Conservation (phyloP, 2,888 invertebrate genomes). For the Omphaloscelis lunosa region DNA sequence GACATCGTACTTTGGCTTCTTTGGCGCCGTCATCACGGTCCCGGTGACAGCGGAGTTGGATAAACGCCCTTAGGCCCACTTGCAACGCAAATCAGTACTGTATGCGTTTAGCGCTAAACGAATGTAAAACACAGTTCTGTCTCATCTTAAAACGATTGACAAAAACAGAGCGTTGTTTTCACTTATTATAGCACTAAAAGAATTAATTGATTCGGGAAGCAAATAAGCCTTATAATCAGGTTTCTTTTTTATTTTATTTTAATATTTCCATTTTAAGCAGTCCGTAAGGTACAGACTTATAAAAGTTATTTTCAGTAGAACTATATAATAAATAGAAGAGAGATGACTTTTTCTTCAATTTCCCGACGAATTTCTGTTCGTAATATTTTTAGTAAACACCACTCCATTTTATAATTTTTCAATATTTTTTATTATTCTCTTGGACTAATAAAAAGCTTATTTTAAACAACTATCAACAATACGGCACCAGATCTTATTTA, state of each 20-base stretch:
- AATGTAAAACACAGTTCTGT: background rate
- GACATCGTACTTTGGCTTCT: no score
- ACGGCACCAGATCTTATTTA: conserved; percentile 61
- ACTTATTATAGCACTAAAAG: background rate
- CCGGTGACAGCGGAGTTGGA: background rate
- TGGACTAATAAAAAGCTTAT: conserved; percentile 45
- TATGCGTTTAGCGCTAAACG: background rate
- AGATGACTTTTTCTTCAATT: background rate
- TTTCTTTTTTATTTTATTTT: background rate
- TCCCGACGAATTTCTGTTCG: background rate
- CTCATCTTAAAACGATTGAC: background rate
- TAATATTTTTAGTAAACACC: background rate
- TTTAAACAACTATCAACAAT: conserved; percentile 61
- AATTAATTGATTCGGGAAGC: background rate
- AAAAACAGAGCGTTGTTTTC: background rate
- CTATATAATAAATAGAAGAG: background rate
- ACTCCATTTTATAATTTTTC: background rate
- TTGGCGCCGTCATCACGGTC: no score
- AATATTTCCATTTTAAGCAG: background rate
- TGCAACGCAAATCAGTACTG: background rate
- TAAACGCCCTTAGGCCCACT: background rate
- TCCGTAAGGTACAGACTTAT: background rate
- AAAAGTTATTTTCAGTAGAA: background rate
- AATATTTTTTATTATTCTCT: conserved; percentile 16
- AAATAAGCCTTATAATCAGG: no score